Evolutionary conservation across 2,888 invertebrate species (phyloP).

Genomic region (Isoperla grammatica): DNA sequence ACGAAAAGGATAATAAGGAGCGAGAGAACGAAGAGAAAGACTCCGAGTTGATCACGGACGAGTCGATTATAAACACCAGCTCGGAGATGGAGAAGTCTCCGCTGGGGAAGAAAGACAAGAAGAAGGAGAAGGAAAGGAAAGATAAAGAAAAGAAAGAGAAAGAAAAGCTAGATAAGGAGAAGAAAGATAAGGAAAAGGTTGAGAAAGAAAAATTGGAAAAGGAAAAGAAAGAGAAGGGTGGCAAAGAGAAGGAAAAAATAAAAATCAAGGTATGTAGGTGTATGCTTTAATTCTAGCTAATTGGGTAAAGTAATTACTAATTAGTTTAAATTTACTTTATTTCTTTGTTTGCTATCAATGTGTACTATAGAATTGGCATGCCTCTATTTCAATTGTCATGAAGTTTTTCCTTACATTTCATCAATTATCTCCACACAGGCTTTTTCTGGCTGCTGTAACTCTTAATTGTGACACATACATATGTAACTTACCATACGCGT

Average conservation of each 20-base stretch:
- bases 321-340: no score
- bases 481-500: no score
- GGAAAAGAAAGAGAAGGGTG: conserved; percentile 46
- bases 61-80: conserved; percentile 21
- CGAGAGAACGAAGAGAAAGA: conserved; percentile 38
- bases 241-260: conserved; percentile 27
- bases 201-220: conserved; percentile 49
- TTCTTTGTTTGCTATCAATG: no score
- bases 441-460: no score
- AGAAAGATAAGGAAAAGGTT: conserved; percentile 24
- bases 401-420: no score
- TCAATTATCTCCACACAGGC: no score
- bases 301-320: no score
- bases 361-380: no score
- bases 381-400: no score
- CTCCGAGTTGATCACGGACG: conserved; percentile 23
- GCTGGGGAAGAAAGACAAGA: conserved; percentile 27
- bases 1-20: conserved; percentile 34
- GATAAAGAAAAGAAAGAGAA: conserved; percentile 27
- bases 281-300: no score
- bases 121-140: conserved; percentile 27
- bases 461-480: no score
- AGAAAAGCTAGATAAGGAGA: conserved; percentile 27
- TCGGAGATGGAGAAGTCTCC: conserved; percentile 23
- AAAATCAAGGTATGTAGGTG: conserved; percentile 27